A percentile compares a stretch with the other conserved stretches of the same genome.
Conservation (phyloP, 2,888 invertebrate species). For the Dasypogon diadema region DNA sequence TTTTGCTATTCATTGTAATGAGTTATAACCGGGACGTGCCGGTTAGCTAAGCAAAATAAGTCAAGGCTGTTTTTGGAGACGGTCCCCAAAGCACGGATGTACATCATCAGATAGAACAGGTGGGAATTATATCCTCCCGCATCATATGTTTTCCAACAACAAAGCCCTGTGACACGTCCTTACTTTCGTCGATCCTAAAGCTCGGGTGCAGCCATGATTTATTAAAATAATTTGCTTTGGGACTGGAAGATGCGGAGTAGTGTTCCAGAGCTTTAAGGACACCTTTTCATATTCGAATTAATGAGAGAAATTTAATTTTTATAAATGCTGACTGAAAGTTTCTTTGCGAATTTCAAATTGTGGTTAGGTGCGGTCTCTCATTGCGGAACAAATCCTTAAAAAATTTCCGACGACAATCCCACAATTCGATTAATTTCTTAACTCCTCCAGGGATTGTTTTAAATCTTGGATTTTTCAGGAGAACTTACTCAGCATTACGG, state of each 20-base stretch:
- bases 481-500: slow-evolving; percentile 16
- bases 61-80: slow-evolving; percentile 21
- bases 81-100: slow-evolving; percentile 20
- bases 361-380: too few species aligned
- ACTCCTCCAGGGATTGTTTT: background rate
- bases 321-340: too few species aligned
- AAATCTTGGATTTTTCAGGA: background rate
- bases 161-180: slow-evolving; percentile 52
- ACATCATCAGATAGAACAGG: slow-evolving; percentile 49
- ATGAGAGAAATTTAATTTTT: background rate
- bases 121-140: slow-evolving; percentile 53
- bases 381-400: too few species aligned
- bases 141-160: slow-evolving; percentile 50
- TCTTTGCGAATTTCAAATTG: too few species aligned
- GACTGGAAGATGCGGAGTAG: background rate
- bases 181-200: slow-evolving; percentile 47
- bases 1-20: slow-evolving; percentile 41
- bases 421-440: background rate
- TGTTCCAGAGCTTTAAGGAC: too few species aligned
- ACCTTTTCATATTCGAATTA: background rate
- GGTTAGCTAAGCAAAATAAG: background rate
- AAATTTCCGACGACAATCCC: background rate
- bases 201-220: slow-evolving; percentile 50
- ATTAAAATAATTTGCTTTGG: slow-evolving; percentile 54
- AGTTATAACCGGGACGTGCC: slow-evolving; percentile 43